A percentile compares a stretch with the other conserved stretches of the same genome.
These are phyloP conservation scores for Magallana gigas DNA, from an alignment of 1,140 invertebrate genomes.

Conservation along the genomic window DNA sequence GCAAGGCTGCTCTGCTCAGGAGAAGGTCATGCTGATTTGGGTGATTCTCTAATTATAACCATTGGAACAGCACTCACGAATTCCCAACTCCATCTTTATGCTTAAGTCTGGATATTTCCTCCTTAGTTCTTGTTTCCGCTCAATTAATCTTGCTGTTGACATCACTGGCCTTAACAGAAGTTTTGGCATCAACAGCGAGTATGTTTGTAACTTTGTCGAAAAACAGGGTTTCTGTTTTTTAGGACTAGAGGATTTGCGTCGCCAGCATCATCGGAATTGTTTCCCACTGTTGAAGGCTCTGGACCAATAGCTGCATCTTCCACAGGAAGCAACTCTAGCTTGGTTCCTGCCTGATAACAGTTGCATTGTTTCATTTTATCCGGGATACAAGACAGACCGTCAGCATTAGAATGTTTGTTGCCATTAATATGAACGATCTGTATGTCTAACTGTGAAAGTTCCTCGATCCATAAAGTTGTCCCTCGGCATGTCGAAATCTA, in stretches of 20 bases:
- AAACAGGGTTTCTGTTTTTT: not conserved
- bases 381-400: not conserved
- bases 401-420: not conserved
- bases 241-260: constrained; percentile 6
- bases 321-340: not conserved
- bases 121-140: too few relatives aligned
- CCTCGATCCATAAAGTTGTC: too few relatives aligned
- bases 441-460: constrained; percentile 12
- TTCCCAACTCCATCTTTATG: constrained; percentile 23
- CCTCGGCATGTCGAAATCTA: too few relatives aligned
- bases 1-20: not conserved
- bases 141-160: too few relatives aligned
- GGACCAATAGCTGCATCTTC: not conserved
- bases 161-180: too few relatives aligned
- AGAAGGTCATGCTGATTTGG: constrained; percentile 1
- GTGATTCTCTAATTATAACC: too few relatives aligned
- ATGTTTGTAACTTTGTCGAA: not conserved
- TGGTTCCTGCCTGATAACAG: not conserved
- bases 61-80: too few relatives aligned
- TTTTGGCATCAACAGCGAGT: not conserved
- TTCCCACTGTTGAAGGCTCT: constrained; percentile 7
- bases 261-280: constrained; percentile 4
- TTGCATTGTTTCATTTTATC: not conserved
- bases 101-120: not conserved
- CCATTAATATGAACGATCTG: constrained; percentile 9